phyloP scores from a whole-genome alignment of 2,888 invertebrate species.

The Oxycera nigricornis region DNA sequence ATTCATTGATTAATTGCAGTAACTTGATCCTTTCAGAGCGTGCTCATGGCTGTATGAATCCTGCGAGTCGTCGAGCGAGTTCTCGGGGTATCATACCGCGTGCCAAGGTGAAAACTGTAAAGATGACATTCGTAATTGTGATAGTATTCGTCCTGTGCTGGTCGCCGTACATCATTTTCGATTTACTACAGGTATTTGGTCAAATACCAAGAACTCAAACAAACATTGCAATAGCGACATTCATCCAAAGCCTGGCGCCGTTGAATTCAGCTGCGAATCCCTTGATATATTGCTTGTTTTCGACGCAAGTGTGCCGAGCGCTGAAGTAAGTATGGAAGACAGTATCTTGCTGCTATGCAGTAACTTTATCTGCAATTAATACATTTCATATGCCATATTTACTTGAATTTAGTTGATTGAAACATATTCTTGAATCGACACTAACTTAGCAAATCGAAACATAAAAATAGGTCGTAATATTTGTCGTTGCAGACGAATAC shows the following conservation, averaged over 20 bases:
- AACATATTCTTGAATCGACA: too few species aligned
- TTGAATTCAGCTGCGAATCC: constrained; percentile 95
- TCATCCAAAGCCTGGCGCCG: constrained; percentile 90
- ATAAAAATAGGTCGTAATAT: constrained; percentile 32
- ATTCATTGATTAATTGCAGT: too few species aligned
- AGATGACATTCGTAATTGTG: constrained; percentile 97
- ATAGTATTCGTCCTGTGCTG: constrained; percentile 94
- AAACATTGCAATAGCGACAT: constrained; percentile 84
- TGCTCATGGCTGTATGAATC: constrained; percentile 58
- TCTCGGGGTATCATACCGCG: constrained; percentile 92
- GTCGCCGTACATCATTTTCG: constrained; percentile 94
- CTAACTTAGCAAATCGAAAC: constrained; percentile 21
- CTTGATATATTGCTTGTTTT: constrained; percentile 92
- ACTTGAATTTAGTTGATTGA: too few species aligned
- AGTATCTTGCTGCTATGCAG: too few species aligned
- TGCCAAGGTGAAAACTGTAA: constrained; percentile 95
- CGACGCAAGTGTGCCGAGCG: constrained; percentile 84
- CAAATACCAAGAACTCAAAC: constrained; percentile 80
- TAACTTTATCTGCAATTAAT: too few species aligned
- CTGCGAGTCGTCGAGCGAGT: constrained; percentile 78
- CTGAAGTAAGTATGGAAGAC: constrained; percentile 70
- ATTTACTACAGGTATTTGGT: constrained; percentile 87
- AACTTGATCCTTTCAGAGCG: constrained; percentile 51
- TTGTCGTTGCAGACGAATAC: constrained; percentile 62
- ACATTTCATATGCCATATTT: too few species aligned